Evolutionary conservation across 2,113 vertebrate species (phyloP).

Genomic region (Cnemophilus loriae): DNA sequence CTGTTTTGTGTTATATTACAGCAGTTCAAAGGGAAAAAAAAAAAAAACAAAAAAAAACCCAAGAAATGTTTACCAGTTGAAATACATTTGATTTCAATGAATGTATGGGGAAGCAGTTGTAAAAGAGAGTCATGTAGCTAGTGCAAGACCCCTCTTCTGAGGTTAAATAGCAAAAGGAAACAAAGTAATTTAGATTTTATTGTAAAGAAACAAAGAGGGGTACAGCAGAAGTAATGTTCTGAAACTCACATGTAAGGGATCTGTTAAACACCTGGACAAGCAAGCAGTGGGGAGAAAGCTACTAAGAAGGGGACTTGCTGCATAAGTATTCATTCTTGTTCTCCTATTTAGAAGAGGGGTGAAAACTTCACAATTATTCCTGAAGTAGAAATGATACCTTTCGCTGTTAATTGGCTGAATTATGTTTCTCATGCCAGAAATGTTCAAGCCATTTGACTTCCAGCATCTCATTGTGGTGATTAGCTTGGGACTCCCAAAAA

Average conservation of each 20-base stretch:
- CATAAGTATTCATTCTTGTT: not conserved
- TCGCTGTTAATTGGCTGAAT: not conserved
- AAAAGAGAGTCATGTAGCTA: constrained; percentile 8
- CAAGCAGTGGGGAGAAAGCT: not conserved
- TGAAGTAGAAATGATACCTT: not conserved
- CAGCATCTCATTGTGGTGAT: not conserved
- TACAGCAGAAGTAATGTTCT: not conserved
- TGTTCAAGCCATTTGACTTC: not conserved
- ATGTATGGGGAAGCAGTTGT: constrained; percentile 21
- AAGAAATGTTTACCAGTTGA: constrained; percentile 25
- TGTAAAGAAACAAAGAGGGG: not conserved
- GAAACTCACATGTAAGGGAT: not conserved
- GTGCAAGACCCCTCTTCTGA: not conserved
- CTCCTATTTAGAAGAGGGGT: not conserved
- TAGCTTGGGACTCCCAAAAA: not conserved
- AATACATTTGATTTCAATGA: not conserved
- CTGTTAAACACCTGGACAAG: constrained; percentile 26
- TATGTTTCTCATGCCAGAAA: not conserved
- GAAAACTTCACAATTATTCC: not conserved
- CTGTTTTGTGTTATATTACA: constrained; percentile 61
- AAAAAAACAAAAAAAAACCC: not conserved
- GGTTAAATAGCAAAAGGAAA: constrained; percentile 30
- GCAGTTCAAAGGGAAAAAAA: constrained; percentile 53
- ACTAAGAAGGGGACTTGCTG: not conserved
- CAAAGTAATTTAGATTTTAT: constrained; percentile 24